Evolutionary conservation across 2,113 vertebrate genomes (phyloP).

Genomic region (Laticauda laticaudata): DNA sequence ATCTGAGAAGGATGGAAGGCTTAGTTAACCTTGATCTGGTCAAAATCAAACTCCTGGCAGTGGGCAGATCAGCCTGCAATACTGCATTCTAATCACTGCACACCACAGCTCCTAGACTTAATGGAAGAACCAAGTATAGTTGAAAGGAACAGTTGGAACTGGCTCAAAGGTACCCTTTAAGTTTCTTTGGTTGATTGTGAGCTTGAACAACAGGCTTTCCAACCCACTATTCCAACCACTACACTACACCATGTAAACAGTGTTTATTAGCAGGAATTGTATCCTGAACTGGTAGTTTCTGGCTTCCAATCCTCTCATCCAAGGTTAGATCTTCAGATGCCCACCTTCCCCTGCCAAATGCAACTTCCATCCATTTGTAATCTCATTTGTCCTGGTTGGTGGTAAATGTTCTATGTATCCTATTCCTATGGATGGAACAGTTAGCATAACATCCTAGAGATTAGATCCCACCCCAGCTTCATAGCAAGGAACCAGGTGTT

Average conservation of each 20-base stretch:
- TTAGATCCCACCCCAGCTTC: background rate
- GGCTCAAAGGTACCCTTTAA: background rate
- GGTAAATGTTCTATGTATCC: background rate
- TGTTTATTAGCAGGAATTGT: background rate
- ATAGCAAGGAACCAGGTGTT: background rate
- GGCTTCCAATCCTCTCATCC: background rate
- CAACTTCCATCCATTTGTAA: background rate
- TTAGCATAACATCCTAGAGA: background rate
- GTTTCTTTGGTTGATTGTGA: background rate
- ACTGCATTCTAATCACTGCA: background rate
- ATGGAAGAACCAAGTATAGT: background rate
- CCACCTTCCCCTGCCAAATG: background rate
- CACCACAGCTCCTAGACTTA: background rate
- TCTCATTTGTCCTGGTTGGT: background rate
- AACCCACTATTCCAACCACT: background rate
- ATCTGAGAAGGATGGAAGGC: background rate
- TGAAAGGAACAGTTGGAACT: background rate
- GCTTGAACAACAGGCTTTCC: background rate
- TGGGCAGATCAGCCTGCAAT: background rate
- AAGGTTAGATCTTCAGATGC: background rate
- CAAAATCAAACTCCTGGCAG: background rate
- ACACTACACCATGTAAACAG: background rate
- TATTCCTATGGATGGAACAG: background rate
- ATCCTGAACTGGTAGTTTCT: background rate
- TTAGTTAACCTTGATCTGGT: background rate